Evolutionary conservation across 2,113 vertebrate genomes (phyloP).

Genomic region (Oreochromis spilurus): DNA sequence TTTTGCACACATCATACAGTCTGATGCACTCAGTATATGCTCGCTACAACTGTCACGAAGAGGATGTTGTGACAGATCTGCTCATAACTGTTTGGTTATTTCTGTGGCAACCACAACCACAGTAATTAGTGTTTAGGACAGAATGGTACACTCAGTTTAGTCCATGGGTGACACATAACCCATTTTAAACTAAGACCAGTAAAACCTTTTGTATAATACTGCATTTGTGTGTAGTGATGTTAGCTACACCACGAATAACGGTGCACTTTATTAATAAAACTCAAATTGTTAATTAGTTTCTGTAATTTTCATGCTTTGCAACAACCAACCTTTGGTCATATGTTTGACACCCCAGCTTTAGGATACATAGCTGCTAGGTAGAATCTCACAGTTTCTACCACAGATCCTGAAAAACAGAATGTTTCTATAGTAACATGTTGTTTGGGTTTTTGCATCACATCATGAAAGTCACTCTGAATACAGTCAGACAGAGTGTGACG

Average conservation of each 20-base stretch:
- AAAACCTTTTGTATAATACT: neutral
- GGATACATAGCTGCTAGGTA: neutral
- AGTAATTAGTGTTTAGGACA: neutral
- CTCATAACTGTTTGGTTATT: constrained; percentile 22
- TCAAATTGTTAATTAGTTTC: neutral
- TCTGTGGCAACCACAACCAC: constrained; percentile 33
- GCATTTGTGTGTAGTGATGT: neutral
- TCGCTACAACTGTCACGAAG: neutral
- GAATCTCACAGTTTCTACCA: neutral
- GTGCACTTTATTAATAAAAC: neutral
- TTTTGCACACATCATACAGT: neutral
- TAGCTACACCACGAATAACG: neutral
- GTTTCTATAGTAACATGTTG: neutral
- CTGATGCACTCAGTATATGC: neutral
- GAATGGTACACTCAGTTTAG: neutral
- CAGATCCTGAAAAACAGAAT: neutral
- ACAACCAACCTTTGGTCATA: neutral
- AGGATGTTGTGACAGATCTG: constrained; percentile 29
- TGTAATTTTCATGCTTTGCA: neutral
- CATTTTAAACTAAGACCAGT: neutral
- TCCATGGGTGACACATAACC: neutral
- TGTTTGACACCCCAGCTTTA: neutral
- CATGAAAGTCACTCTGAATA: neutral
- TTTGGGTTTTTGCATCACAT: neutral
- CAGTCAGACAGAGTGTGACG: neutral